These are phyloP conservation scores for Mesorhabditis spiculigera DNA, from an alignment of 2,888 invertebrate species.

Conservation along the genomic window DNA sequence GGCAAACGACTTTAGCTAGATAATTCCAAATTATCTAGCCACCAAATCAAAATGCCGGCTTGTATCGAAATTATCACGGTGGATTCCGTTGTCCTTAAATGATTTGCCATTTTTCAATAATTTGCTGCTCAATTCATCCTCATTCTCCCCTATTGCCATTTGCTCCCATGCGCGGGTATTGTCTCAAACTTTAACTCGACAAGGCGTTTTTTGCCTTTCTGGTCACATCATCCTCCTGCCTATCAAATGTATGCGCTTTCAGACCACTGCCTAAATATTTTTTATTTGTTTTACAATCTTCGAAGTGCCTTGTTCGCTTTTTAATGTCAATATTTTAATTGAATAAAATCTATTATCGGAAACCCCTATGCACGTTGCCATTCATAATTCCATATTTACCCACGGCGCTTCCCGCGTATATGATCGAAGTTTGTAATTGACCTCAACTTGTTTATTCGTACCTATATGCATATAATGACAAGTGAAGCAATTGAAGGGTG, in stretches of 20 bases:
- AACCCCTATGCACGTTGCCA: too few species aligned
- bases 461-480: background rate
- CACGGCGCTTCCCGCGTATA: too few species aligned
- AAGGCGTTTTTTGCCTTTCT: background rate
- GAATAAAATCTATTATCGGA: too few species aligned
- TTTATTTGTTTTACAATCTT: too few species aligned
- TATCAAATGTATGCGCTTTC: too few species aligned
- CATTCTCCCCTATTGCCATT: background rate
- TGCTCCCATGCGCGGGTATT: background rate
- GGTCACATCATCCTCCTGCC: too few species aligned
- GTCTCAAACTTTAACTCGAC: background rate
- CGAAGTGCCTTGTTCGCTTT: too few species aligned
- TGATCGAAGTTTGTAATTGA: too few species aligned
- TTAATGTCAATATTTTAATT: too few species aligned
- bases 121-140: background rate
- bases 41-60: background rate
- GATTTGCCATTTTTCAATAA: background rate
- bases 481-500: background rate
- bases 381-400: too few species aligned
- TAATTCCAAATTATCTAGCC: background rate
- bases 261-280: too few species aligned
- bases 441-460: background rate
- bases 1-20: background rate
- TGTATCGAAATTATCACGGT: background rate
- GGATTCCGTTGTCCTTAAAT: too few species aligned